These are phyloP conservation scores for Schrankia costaestrigalis DNA, from an alignment of 2,888 invertebrate species.

Conservation along the genomic window DNA sequence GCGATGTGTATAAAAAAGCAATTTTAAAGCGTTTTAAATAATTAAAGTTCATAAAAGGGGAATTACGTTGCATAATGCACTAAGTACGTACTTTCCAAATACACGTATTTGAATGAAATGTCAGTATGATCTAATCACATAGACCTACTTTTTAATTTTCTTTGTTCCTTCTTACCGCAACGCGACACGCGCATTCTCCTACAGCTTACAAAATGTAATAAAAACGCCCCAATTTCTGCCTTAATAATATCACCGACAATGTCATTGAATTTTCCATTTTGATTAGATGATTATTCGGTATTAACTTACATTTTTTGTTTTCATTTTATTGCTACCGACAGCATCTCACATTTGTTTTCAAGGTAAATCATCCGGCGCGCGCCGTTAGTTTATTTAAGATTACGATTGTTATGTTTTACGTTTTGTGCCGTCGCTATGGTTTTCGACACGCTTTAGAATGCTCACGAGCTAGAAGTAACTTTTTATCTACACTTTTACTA, in stretches of 20 bases:
- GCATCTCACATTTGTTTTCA: constrained; percentile 76
- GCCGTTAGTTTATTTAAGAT: constrained; percentile 39
- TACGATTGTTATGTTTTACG: constrained; percentile 33
- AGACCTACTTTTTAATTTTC: too few relatives aligned
- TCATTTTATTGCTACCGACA: constrained; percentile 73
- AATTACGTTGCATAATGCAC: too few relatives aligned
- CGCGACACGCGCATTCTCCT: too few relatives aligned
- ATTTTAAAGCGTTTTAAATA: too few relatives aligned
- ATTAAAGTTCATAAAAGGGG: too few relatives aligned
- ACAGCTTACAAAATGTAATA: too few relatives aligned
- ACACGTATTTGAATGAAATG: too few relatives aligned
- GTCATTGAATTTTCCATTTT: constrained; percentile 1
- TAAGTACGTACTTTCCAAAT: too few relatives aligned
- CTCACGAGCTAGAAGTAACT: constrained; percentile 19
- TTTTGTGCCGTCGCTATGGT: constrained; percentile 48
- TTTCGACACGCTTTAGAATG: constrained; percentile 44
- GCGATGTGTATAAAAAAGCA: too few relatives aligned
- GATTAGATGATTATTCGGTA: constrained; percentile 23
- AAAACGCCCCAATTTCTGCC: too few relatives aligned
- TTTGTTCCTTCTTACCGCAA: too few relatives aligned
- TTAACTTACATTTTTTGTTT: constrained; percentile 55
- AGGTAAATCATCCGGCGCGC: constrained; percentile 63
- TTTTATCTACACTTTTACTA: constrained; percentile 4
- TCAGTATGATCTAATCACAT: too few relatives aligned
- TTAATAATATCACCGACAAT: neutral